A percentile compares a stretch with the other conserved stretches of the same genome.
These are phyloP conservation scores for Alosa sapidissima DNA, from an alignment of 2,797 vertebrate species.

Conservation along the genomic window DNA sequence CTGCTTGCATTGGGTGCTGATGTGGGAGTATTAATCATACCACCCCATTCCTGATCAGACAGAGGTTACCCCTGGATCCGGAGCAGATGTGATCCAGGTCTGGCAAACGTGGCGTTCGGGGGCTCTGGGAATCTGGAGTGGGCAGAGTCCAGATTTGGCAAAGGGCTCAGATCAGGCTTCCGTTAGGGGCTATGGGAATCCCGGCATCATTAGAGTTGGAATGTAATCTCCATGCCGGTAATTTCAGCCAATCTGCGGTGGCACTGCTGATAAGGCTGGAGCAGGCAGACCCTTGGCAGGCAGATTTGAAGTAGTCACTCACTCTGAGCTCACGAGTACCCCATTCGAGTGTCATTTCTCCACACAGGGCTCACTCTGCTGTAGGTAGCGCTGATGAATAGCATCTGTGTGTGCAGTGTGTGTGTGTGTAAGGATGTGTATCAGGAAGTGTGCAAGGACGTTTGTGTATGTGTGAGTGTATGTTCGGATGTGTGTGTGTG, in stretches of 20 bases:
- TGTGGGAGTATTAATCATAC: neutral
- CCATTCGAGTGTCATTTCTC: neutral
- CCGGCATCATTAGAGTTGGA: neutral
- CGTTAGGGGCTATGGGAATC: neutral
- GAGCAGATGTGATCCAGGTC: neutral
- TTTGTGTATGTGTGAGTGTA: conserved; percentile 22
- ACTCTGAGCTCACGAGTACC: neutral
- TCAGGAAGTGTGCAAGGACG: conserved; percentile 21
- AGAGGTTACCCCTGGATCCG: neutral
- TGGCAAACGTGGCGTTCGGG: neutral
- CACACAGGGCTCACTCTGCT: neutral
- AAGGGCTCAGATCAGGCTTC: neutral
- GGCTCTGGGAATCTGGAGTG: neutral
- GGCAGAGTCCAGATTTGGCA: neutral
- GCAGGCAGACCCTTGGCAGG: neutral
- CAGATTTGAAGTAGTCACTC: too few species aligned
- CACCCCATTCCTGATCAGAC: neutral
- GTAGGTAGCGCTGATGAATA: neutral
- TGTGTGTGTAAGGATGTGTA: conserved; percentile 36
- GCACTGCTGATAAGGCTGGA: neutral
- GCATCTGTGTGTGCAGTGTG: conserved; percentile 20
- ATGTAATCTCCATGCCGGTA: neutral
- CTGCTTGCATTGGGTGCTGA: neutral
- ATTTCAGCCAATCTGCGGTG: neutral
- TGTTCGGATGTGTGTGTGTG: conserved; percentile 8